These are phyloP conservation scores for Drosophila mimetica DNA, from an alignment of 2,888 invertebrate species.

Conservation along the genomic window DNA sequence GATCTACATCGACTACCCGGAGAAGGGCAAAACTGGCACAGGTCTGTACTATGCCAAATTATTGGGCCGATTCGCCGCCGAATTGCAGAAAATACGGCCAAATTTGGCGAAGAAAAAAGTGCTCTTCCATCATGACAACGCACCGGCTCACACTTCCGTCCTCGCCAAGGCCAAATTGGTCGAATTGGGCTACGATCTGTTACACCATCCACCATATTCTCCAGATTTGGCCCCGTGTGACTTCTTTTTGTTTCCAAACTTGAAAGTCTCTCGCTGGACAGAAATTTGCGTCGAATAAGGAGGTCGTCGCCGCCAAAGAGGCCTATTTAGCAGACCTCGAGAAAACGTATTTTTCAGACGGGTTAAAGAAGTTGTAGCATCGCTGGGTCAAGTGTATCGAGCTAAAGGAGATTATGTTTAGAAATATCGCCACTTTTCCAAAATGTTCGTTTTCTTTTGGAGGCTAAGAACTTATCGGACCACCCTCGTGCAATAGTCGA, in stretches of 20 bases:
- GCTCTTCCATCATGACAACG: neutral
- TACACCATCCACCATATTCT: neutral
- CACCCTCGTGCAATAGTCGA: too few relatives aligned
- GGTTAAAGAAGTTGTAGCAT: too few relatives aligned
- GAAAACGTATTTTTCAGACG: too few relatives aligned
- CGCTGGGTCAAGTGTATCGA: too few relatives aligned
- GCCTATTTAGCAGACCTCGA: too few relatives aligned
- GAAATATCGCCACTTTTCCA: too few relatives aligned
- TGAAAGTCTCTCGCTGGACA: constrained; percentile 80
- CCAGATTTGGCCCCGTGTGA: neutral
- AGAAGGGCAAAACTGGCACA: constrained; percentile 1
- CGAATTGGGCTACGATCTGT: too few relatives aligned
- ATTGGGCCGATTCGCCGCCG: neutral
- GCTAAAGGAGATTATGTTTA: too few relatives aligned
- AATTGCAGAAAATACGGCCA: neutral
- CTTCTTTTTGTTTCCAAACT: neutral
- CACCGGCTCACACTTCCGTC: neutral
- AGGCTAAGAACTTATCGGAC: too few relatives aligned
- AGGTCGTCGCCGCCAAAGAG: too few relatives aligned
- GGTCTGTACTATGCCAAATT: neutral
- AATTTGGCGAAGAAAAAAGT: neutral
- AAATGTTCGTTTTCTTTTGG: too few relatives aligned
- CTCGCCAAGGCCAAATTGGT: neutral
- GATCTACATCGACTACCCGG: neutral
- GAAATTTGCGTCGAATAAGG: too few relatives aligned